These are phyloP conservation scores for Gymnoscopelus braueri DNA, from an alignment of 2,797 vertebrate genomes.

Conservation along the genomic window DNA sequence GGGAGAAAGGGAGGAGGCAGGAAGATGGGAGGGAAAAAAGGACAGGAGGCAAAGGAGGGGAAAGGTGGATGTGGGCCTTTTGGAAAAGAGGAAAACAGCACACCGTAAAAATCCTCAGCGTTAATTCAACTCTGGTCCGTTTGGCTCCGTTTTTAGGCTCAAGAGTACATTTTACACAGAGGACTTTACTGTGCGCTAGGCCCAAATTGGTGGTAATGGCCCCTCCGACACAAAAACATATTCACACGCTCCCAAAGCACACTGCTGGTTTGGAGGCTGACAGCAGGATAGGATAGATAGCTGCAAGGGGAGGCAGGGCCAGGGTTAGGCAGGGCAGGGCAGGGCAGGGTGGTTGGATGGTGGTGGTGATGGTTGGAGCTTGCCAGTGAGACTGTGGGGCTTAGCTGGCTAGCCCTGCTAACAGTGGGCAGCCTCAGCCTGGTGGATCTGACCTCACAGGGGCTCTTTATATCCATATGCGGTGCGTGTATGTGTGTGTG, in stretches of 20 bases:
- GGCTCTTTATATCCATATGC: conserved; percentile 75
- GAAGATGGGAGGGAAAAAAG: conserved; percentile 59
- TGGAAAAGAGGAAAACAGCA: conserved; percentile 59
- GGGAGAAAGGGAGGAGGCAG: conserved; percentile 34
- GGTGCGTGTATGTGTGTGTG: neutral
- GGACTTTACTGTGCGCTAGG: conserved; percentile 2
- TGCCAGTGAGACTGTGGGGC: conserved; percentile 73
- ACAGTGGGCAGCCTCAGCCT: conserved; percentile 78
- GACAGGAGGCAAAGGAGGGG: conserved; percentile 10
- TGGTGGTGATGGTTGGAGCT: conserved; percentile 61
- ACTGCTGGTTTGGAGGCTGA: conserved; percentile 24
- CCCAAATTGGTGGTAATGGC: conserved; percentile 56
- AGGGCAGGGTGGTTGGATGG: conserved; percentile 59
- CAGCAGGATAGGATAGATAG: conserved; percentile 62
- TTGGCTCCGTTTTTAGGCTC: no score
- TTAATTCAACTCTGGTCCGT: no score
- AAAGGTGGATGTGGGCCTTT: conserved; percentile 29
- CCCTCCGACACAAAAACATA: conserved; percentile 37
- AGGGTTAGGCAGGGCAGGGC: conserved; percentile 54
- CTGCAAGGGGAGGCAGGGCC: conserved; percentile 64
- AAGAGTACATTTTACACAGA: no score
- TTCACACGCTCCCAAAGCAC: conserved; percentile 36
- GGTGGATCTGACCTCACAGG: conserved; percentile 81
- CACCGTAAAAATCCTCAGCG: neutral
- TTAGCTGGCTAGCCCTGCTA: conserved; percentile 57